Evolutionary conservation across 2,797 vertebrate genomes (phyloP).

Genomic region (Jordanella pulchra): DNA sequence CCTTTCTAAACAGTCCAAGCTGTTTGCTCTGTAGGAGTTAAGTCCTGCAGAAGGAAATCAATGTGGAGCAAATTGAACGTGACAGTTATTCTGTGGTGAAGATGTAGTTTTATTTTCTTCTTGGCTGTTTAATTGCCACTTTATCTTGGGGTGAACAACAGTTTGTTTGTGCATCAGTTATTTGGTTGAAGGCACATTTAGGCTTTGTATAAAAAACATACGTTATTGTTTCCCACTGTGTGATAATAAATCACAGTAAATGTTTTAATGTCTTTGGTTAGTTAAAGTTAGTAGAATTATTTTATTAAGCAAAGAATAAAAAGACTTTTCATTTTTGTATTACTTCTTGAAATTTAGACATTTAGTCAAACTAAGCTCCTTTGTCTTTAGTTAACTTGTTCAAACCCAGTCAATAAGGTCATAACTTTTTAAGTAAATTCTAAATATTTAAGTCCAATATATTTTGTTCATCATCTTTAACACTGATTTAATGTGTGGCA

Average conservation of each 20-base stretch:
- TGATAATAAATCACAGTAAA: neutral
- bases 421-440: neutral
- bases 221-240: neutral
- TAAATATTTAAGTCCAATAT: neutral
- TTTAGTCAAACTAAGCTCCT: neutral
- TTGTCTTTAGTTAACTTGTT: neutral
- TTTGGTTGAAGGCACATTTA: neutral
- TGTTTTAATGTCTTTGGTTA: neutral
- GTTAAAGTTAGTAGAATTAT: neutral
- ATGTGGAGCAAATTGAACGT: neutral
- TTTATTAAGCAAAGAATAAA: no score
- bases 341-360: neutral
- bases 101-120: neutral
- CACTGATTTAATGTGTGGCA: neutral
- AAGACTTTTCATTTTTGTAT: neutral
- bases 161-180: neutral
- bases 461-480: neutral
- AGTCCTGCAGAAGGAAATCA: conserved; percentile 8
- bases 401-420: neutral
- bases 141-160: neutral
- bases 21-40: conserved; percentile 30
- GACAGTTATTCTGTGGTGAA: neutral
- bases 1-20: neutral
- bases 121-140: neutral
- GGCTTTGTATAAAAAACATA: neutral